These are phyloP conservation scores for Telmatochromis sp. DNA, from an alignment of 2,113 vertebrate species.

Conservation along the genomic window DNA sequence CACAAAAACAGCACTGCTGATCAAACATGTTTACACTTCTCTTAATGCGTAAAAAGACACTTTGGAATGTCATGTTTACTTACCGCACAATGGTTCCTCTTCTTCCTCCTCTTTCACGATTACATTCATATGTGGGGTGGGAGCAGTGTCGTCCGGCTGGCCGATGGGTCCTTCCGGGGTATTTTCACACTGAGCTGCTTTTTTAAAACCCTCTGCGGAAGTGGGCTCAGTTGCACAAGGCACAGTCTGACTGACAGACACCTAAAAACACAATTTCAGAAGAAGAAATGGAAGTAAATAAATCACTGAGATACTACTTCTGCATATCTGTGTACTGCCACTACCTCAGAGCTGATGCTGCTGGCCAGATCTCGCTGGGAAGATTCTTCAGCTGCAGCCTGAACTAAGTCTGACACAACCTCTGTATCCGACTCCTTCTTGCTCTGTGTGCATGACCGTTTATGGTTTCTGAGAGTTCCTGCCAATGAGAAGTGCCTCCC, in stretches of 20 bases:
- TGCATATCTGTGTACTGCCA: not conserved
- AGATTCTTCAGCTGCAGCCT: not conserved
- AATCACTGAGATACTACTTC: not conserved
- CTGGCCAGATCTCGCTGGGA: not conserved
- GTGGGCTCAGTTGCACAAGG: not conserved
- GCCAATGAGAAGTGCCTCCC: slow-evolving; percentile 72
- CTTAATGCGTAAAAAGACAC: not conserved
- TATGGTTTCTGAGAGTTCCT: slow-evolving; percentile 65
- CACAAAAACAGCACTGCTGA: not conserved
- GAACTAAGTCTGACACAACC: not conserved
- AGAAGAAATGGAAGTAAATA: not conserved
- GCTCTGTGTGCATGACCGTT: slow-evolving; percentile 37
- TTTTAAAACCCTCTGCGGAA: not conserved
- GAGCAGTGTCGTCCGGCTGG: not conserved
- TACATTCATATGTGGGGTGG: slow-evolving; percentile 45
- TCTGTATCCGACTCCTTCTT: not conserved
- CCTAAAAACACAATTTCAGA: not conserved
- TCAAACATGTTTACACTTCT: not conserved
- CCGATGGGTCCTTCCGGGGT: not conserved
- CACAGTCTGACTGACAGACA: not conserved
- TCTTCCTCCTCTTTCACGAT: slow-evolving; percentile 61
- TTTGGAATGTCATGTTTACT: not conserved
- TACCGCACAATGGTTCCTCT: slow-evolving; percentile 57
- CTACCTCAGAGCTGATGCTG: slow-evolving; percentile 18
- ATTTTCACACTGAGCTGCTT: not conserved